These are phyloP conservation scores for Anguilla anguilla DNA, from an alignment of 2,797 vertebrate genomes.

Conservation along the genomic window DNA sequence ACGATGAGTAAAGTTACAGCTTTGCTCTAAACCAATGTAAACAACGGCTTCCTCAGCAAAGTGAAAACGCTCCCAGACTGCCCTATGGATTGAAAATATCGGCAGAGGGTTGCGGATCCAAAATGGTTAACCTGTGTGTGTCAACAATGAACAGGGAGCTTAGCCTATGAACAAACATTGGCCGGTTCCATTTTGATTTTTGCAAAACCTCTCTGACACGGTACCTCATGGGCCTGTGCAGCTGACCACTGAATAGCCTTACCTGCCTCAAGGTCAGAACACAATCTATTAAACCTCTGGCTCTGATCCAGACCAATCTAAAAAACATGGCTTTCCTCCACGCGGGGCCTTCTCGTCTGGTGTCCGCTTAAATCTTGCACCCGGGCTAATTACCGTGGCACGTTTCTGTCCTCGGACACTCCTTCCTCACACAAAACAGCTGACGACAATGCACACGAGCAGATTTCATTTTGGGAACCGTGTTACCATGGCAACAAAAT, in stretches of 20 bases:
- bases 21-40: not conserved
- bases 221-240: not conserved
- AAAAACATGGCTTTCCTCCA: not conserved
- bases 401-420: not conserved
- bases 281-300: slow-evolving; percentile 2
- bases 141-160: not conserved
- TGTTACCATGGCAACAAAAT: not conserved
- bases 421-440: not conserved
- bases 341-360: not conserved
- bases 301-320: slow-evolving; percentile 11
- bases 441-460: not conserved
- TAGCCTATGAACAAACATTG: slow-evolving; percentile 14
- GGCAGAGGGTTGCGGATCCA: not conserved
- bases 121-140: not conserved
- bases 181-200: not conserved
- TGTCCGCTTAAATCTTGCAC: not conserved
- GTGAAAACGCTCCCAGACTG: not conserved
- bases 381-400: not conserved
- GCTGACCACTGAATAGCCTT: slow-evolving; percentile 3
- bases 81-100: not conserved
- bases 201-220: not conserved
- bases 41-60: not conserved
- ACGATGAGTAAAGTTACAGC: not conserved
- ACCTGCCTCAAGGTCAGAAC: slow-evolving; percentile 22
- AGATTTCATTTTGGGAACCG: not conserved